Base-by-base conservation (phyloP, 2,113 vertebrate species). In the Mugil cephalus region DNA sequence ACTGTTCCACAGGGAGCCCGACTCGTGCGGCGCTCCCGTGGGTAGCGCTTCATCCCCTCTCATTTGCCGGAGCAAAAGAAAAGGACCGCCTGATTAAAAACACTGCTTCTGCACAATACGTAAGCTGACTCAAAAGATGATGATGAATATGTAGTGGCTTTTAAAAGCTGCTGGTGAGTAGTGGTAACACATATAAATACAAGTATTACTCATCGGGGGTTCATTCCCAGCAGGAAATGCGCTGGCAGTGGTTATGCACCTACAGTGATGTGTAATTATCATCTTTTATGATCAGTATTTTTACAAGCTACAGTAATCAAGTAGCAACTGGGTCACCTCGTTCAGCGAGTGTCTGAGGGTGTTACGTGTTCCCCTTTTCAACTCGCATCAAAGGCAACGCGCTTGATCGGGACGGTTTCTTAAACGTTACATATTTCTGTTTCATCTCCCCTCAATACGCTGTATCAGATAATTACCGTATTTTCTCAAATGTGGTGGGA, bases 281-380 rank as follows among this genome's bases (percentile, higher is more conserved):
- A 14, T 12, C 66, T 70, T 48, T 72, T 74, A 53, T 53, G 65
- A 87, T 83, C 69, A 62, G 76, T 70, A 35, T 60, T 74, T 81
- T 83, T 65, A 77, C 50, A 47, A 74, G 60, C 52, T 62, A 10
- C 54, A 74, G 69, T 81, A 77, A 86, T 89, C 74, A 74, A 76
- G 73, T 15, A 65, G 73, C 79, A 90, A 85, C 66, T 80, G 74
- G 82, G 84, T 87, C 84, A 75, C 55, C 80, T 87, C 76, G 38
- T 80, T 87, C 75, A 82, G 77, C 1, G 34, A 47, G 62, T 38
- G 48, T 65, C 58, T 71, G 72, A 56, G 75, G 65, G 53, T 47
- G 24, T 80, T 76, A 53, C 13, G 10, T 61, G 53, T 45, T 42
- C 73, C 74, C 58, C 65, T 46, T 83, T 77, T 77, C 67, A 69